Percentiles rank a stretch among this genome's conserved stretches.
phyloP scores from a whole-genome alignment of 2,888 invertebrate species.

The Dysmachus trigonus region DNA sequence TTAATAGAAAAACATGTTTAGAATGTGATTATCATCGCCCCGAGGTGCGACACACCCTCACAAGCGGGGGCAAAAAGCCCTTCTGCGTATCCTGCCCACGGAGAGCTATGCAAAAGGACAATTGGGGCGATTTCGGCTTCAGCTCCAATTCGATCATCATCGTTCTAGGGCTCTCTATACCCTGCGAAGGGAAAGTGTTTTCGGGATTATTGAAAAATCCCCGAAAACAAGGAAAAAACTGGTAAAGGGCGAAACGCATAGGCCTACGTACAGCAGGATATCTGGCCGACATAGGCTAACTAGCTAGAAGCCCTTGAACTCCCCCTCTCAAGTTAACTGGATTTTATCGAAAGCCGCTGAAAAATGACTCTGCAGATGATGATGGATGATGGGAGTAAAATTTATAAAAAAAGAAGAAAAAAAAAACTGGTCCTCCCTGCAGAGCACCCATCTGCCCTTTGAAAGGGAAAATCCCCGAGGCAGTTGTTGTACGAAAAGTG shows the following conservation, averaged over 20 bases:
- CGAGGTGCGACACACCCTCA: background rate
- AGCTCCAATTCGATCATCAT: background rate
- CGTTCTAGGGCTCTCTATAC: background rate
- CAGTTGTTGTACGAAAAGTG: background rate
- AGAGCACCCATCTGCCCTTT: background rate
- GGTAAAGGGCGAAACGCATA: background rate
- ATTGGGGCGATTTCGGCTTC: background rate
- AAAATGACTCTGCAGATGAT: background rate
- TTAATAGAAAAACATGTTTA: conserved; percentile 20
- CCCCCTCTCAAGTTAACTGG: background rate
- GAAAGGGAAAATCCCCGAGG: background rate
- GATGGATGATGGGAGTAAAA: background rate
- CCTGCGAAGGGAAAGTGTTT: background rate
- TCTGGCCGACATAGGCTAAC: background rate
- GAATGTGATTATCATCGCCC: conserved; percentile 8
- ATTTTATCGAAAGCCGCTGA: background rate
- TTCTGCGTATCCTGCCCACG: background rate
- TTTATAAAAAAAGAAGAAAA: background rate
- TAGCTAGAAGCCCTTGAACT: background rate
- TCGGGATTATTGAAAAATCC: background rate
- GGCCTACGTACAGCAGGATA: background rate
- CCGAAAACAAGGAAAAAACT: background rate
- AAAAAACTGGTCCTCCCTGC: background rate
- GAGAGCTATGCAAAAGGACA: background rate
- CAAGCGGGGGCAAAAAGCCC: too few species aligned